Evolutionary conservation across 2,113 vertebrate species (phyloP), one percentile per base, ranked within the genome.

Genomic region (Tamias sibiricus): DNA sequence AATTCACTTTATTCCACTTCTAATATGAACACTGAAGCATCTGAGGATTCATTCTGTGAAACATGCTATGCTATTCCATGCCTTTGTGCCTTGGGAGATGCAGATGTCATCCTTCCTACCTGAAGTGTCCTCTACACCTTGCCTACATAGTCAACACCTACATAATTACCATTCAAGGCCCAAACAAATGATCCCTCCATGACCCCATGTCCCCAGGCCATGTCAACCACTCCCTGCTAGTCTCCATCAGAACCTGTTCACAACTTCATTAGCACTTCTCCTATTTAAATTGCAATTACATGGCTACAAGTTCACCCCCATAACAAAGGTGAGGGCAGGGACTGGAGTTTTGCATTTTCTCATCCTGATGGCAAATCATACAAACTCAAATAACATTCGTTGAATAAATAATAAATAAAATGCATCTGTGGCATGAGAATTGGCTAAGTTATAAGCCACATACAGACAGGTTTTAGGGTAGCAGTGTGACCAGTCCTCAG

Each of bases 351-450:
- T 76, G 68, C 4, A 19, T 76, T 72, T 62, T 92, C n/a, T 64
- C n/a, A n/a, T n/a, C n/a, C 22, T 72, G 17, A 32, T 75, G 49
- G 24, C 22, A 92, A 95, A 66, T 26, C 44, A 28, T 20, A 26
- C 16, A 91, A 76, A 2, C 19, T 64, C 11, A 71, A 32, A 24
- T 90, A 44, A 75, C 66, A 14, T 24, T 90, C 79, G 57, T 0
- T 82, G 75, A 89, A 69, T 88, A 89, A 96, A 22, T 37, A 96
- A 62, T 87, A 12, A 87, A 69, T 94, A 77, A 77, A 88, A 42
- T 26, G 30, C 24, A 47, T 49, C 22, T 26, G 9, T 76, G 30
- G 9, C 22, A 68, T 47, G 44, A 92, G 2, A 40, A 49, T 52
- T 71, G 42, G 44, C 28, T 64, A 87, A 74, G 26, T 74, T 66